Evolutionary conservation across 2,113 vertebrate species (phyloP).

Genomic region (Archilochus colubris): DNA sequence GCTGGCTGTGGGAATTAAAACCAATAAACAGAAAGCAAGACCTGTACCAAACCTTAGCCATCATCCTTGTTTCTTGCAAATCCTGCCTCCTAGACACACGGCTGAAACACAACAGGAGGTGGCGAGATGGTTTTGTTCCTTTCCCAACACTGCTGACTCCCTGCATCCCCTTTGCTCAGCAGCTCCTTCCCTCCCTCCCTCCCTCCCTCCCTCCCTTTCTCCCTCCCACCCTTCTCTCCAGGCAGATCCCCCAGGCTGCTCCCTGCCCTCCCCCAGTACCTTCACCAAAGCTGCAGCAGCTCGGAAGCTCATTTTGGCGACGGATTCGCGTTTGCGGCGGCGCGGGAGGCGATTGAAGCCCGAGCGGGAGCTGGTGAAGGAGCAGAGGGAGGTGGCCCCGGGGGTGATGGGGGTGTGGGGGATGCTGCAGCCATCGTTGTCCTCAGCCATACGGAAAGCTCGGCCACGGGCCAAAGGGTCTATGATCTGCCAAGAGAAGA

Average conservation of each 20-base stretch:
- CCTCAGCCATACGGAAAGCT: constrained; percentile 94
- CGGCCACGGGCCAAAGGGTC: constrained; percentile 94
- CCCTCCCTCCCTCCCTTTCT: not conserved
- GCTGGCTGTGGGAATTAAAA: not conserved
- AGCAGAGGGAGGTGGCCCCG: constrained; percentile 91
- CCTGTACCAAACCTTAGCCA: not conserved
- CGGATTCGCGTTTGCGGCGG: constrained; percentile 92
- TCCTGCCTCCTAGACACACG: not conserved
- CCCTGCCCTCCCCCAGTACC: constrained; percentile 54
- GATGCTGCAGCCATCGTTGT: constrained; percentile 89
- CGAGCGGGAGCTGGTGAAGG: constrained; percentile 96
- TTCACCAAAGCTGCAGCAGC: constrained; percentile 93
- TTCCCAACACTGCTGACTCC: not conserved
- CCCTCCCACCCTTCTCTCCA: not conserved
- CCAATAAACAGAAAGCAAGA: not conserved
- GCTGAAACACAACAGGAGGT: not conserved
- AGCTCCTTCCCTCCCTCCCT: not conserved
- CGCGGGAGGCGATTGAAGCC: constrained; percentile 91
- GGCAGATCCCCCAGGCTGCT: not conserved
- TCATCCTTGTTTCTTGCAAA: not conserved
- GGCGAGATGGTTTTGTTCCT: not conserved
- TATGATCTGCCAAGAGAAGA: constrained; percentile 83
- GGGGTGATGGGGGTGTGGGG: constrained; percentile 95
- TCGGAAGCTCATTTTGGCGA: constrained; percentile 98
- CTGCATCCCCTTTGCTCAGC: not conserved